A percentile compares a stretch with the other conserved stretches of the same genome.
Evolutionary conservation across 1,140 invertebrate species (phyloP).

Genomic region (Oreohelix idahoensis): DNA sequence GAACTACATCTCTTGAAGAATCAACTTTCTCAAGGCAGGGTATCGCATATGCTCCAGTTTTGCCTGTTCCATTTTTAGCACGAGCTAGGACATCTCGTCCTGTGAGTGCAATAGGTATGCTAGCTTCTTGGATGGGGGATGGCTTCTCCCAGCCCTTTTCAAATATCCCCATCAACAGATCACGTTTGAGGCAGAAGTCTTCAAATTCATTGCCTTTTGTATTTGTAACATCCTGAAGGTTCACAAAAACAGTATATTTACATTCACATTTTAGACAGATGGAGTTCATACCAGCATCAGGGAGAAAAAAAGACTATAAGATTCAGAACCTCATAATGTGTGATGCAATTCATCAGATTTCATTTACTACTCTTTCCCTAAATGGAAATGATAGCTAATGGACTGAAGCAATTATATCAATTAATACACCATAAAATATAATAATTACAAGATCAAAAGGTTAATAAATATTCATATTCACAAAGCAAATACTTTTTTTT

Average conservation of each 20-base stretch:
- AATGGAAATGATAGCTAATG: too few species aligned
- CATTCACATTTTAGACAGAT: too few species aligned
- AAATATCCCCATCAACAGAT: constrained; percentile 99
- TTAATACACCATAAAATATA: too few species aligned
- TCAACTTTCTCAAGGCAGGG: constrained; percentile 97
- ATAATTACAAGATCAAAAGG: too few species aligned
- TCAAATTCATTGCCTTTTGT: constrained; percentile 99
- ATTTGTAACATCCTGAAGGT: constrained; percentile 94
- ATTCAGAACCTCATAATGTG: too few species aligned
- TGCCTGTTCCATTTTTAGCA: constrained; percentile 99
- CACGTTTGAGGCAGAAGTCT: constrained; percentile 97
- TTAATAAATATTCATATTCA: too few species aligned
- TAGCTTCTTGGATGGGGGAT: constrained; percentile 92
- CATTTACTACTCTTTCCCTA: too few species aligned
- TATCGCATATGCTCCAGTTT: constrained; percentile 99
- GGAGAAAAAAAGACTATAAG: too few species aligned
- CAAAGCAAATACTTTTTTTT: too few species aligned
- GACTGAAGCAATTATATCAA: too few species aligned
- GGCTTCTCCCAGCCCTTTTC: constrained; percentile 99
- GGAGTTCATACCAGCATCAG: too few species aligned
- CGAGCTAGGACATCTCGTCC: constrained; percentile 98
- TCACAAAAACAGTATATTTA: neutral
- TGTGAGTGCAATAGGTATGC: constrained; percentile 97
- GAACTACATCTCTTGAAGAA: constrained; percentile 81
- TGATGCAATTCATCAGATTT: too few species aligned